Evolutionary conservation across 1,140 invertebrate species (phyloP).

Genomic region (Babylonia areolata): DNA sequence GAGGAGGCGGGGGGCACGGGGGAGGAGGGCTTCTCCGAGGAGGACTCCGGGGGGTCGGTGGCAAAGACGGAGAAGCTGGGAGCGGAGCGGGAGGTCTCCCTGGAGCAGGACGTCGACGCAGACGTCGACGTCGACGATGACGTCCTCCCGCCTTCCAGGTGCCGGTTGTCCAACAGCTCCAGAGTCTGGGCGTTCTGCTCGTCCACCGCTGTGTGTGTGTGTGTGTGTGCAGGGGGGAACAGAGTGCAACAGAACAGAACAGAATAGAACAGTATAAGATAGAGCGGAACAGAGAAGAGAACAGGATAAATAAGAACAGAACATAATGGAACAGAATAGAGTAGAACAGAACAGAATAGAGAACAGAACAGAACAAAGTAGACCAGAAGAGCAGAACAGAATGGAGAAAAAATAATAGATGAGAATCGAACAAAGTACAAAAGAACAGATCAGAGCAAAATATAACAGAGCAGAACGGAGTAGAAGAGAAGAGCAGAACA

Average conservation of each 20-base stretch:
- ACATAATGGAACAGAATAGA: neutral
- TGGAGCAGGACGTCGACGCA: conserved; percentile 43
- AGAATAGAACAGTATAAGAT: too few relatives aligned
- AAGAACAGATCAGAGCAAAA: too few relatives aligned
- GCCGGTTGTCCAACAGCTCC: conserved; percentile 34
- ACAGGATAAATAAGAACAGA: neutral
- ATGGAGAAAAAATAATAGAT: too few relatives aligned
- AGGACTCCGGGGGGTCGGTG: conserved; percentile 47
- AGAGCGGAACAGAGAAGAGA: too few relatives aligned
- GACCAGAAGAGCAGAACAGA: neutral
- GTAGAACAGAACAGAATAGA: neutral
- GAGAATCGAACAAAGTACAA: neutral
- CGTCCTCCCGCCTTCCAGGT: conserved; percentile 6
- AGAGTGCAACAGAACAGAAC: conserved; percentile 13
- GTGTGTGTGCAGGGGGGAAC: too few relatives aligned
- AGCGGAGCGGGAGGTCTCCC: conserved; percentile 65
- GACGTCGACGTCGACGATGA: too few relatives aligned
- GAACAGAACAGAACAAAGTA: neutral
- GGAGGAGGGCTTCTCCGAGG: conserved; percentile 8
- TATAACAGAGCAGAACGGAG: too few relatives aligned
- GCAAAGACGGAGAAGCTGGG: conserved; percentile 69
- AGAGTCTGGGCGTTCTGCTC: conserved; percentile 77
- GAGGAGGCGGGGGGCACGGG: neutral
- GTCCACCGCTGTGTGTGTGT: conserved; percentile 76
- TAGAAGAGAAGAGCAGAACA: too few relatives aligned